Percentiles rank a stretch among this genome's conserved stretches.
phyloP scores from a whole-genome alignment of 2,888 invertebrate genomes.

The Lomographa bimaculata region DNA sequence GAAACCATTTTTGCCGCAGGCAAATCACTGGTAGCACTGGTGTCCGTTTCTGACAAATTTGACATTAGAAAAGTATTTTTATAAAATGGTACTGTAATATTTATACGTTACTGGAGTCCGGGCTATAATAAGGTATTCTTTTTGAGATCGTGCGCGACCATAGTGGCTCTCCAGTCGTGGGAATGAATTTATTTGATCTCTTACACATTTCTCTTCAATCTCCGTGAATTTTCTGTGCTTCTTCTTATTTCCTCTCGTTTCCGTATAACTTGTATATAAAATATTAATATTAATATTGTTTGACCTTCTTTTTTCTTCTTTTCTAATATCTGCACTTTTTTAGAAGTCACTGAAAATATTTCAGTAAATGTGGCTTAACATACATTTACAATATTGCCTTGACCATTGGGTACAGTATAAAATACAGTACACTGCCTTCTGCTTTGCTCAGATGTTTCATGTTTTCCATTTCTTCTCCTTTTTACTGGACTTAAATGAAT shows the following conservation, averaged over 20 bases:
- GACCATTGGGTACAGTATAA: conserved; percentile 10
- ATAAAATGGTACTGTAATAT: conserved; percentile 8
- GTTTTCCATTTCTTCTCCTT: conserved; percentile 10
- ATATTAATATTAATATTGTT: too few relatives aligned
- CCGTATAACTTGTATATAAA: conserved; percentile 3
- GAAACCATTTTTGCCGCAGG: conserved; percentile 7
- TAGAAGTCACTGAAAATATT: conserved; percentile 4
- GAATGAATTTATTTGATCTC: conserved; percentile 6
- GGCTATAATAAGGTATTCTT: conserved; percentile 16
- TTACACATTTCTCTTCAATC: conserved; percentile 1
- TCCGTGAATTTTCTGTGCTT: conserved; percentile 7
- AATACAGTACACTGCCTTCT: conserved; percentile 10
- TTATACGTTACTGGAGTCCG: conserved; percentile 12
- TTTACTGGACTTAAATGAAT: conserved; percentile 9
- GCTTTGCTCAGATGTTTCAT: conserved; percentile 7
- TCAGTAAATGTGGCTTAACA: conserved; percentile 7
- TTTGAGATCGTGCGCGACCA: conserved; percentile 12
- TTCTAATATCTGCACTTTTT: conserved; percentile 5
- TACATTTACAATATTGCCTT: conserved; percentile 14
- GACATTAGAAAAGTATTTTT: conserved; percentile 9
- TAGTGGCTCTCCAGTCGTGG: conserved; percentile 6
- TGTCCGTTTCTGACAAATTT: conserved; percentile 6
- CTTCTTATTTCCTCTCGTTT: conserved; percentile 10
- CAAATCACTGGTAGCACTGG: too few relatives aligned
- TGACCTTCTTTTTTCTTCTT: conserved; percentile 10